Base-by-base conservation (phyloP, 2,113 vertebrate species). In the Gallinago jamesoni region DNA sequence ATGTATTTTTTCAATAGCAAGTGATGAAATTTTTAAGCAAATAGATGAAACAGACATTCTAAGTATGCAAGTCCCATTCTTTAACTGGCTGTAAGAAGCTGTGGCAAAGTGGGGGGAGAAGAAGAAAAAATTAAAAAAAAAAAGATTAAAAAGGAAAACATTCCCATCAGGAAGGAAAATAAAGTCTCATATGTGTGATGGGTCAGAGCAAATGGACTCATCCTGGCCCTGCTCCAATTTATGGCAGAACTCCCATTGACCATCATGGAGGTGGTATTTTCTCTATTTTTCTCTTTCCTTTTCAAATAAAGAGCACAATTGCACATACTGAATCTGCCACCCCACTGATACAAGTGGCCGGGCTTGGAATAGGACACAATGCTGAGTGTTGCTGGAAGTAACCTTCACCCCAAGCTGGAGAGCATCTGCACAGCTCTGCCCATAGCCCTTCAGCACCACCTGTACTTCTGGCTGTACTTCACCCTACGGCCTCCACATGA, bases 381-480 rank as follows among this genome's bases (percentile, higher is more conserved):
- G 56, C 31, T 0, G 2, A 37, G 20, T 48, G 13, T 24, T 4
- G 2, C 43, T 64, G 28, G 22, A 50, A 86, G 35, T 12, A 81
- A 47, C 30, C 63, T 73, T 86, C 68, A 73, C 4, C 25, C 12
- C 63, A 73, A 22, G 25, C 25, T 18, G 50, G 30, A 86, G 14
- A 73, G 35, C 33, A 60, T 21, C 35, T 18, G 14, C 43, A 7
- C 28, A 45, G 47, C n/a, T 18, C n/a, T 18, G 30, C 30, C 1
- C 1, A 0, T 2, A 50, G 52, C 39, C 12, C 27, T 43, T 31
- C 33, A 19, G n/a, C 31, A 64, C 4, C 0, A 1, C 22, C n/a
- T 52, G 67, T 30, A 30, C 28, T 30, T 47, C 56, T 52, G 74
- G 47, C 66, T 59, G 13, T 14, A n/a, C 70, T 63, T 50, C 17